A percentile compares a stretch with the other conserved stretches of the same genome.
These are phyloP conservation scores for Sebastes elongatus DNA, from an alignment of 2,797 vertebrate genomes.

Conservation along the genomic window DNA sequence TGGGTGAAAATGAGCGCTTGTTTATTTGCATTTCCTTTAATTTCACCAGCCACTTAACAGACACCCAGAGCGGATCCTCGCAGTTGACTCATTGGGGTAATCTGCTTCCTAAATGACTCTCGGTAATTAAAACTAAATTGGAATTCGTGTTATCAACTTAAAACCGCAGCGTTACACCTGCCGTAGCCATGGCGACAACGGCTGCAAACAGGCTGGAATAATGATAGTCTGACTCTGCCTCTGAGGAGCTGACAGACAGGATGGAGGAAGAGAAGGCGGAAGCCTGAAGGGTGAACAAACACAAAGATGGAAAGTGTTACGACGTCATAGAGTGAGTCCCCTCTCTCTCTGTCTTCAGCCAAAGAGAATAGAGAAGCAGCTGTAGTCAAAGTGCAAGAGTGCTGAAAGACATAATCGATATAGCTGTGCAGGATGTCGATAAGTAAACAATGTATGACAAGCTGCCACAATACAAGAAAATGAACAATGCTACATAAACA, in stretches of 20 bases:
- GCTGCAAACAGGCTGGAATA: constrained; percentile 56
- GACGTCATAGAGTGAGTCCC: constrained; percentile 15
- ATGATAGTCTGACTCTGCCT: constrained; percentile 46
- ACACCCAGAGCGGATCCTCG: constrained; percentile 43
- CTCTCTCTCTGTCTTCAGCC: background rate
- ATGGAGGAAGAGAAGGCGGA: constrained; percentile 28
- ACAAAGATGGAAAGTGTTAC: background rate
- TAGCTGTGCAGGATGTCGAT: background rate
- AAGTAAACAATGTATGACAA: background rate
- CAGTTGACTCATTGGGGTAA: constrained; percentile 64
- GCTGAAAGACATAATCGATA: background rate
- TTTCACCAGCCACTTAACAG: constrained; percentile 70
- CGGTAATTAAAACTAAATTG: constrained; percentile 75
- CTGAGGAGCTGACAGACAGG: constrained; percentile 36
- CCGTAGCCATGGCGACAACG: constrained; percentile 69
- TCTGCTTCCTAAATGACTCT: constrained; percentile 67
- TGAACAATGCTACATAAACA: background rate
- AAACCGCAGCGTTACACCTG: constrained; percentile 69
- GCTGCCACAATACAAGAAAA: background rate
- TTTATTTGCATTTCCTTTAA: constrained; percentile 63
- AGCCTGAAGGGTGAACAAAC: constrained; percentile 43
- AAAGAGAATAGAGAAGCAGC: background rate
- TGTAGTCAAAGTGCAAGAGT: background rate
- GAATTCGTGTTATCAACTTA: constrained; percentile 68
- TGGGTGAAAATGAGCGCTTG: constrained; percentile 28